phyloP scores from a whole-genome alignment of 2,888 invertebrate genomes.

The Cremastinae sp. region DNA sequence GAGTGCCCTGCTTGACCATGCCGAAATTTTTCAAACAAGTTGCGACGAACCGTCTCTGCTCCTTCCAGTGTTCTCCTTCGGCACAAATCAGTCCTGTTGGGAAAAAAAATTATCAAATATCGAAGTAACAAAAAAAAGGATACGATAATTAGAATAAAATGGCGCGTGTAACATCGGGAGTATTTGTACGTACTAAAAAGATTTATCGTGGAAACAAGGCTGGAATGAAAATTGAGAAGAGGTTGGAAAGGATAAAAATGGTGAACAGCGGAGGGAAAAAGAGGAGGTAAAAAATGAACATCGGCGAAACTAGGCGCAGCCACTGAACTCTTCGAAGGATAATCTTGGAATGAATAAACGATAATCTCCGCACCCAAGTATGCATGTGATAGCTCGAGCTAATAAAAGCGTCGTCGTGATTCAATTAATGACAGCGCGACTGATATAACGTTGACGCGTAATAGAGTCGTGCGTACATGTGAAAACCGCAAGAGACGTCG shows the following conservation, averaged over 20 bases:
- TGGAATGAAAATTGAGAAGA: constrained; percentile 16
- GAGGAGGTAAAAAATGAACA: constrained; percentile 63
- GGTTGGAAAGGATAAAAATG: constrained; percentile 40
- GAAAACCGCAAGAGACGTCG: constrained; percentile 47
- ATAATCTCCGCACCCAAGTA: constrained; percentile 69
- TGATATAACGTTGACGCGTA: constrained; percentile 42
- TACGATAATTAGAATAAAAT: no score
- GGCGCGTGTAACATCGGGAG: not conserved
- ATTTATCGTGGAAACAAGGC: not conserved
- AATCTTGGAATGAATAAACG: constrained; percentile 77
- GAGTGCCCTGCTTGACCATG: constrained; percentile 84
- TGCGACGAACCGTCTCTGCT: constrained; percentile 88
- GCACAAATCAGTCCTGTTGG: constrained; percentile 89
- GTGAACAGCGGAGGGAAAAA: constrained; percentile 67
- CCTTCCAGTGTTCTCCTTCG: constrained; percentile 90
- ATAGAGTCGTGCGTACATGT: not conserved
- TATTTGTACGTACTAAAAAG: constrained; percentile 3
- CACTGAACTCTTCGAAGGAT: constrained; percentile 77
- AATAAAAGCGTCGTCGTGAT: constrained; percentile 52
- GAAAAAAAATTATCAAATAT: not conserved
- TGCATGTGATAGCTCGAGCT: constrained; percentile 49
- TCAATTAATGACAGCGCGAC: constrained; percentile 47
- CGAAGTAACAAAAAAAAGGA: no score
- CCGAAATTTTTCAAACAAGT: constrained; percentile 88
- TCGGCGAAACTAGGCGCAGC: constrained; percentile 75